These are phyloP conservation scores for Columba guinea DNA, from an alignment of 2,797 vertebrate species.

Conservation along the genomic window DNA sequence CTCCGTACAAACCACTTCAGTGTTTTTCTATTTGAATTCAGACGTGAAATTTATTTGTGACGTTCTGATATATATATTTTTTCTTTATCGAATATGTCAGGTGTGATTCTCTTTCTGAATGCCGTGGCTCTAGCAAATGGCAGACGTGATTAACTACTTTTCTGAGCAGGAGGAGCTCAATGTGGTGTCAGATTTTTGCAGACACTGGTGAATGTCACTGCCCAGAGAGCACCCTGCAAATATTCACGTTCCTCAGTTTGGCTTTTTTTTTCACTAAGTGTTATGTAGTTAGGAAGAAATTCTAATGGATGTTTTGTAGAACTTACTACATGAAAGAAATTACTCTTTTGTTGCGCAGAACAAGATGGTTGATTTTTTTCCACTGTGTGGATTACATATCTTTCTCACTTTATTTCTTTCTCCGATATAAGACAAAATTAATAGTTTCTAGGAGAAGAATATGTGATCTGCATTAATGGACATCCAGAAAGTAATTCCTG, in stretches of 20 bases:
- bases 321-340: not conserved
- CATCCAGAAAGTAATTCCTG: not conserved
- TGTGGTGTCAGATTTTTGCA: constrained; percentile 32
- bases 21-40: not conserved
- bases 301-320: not conserved
- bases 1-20: not conserved
- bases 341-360: not conserved
- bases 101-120: not conserved
- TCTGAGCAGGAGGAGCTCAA: not conserved
- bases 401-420: not conserved
- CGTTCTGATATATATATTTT: not conserved
- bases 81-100: not conserved
- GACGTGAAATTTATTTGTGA: constrained; percentile 26
- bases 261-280: not conserved
- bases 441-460: not conserved
- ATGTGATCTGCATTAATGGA: not conserved
- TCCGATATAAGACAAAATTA: not conserved
- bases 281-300: not conserved
- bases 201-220: not conserved
- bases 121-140: constrained; percentile 14
- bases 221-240: constrained; percentile 11
- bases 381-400: not conserved
- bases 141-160: constrained; percentile 27
- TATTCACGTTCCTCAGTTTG: not conserved
- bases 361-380: not conserved